Base-by-base conservation (phyloP, 35 echinoderm and acorn worm species). In the Apostichopus parvimensis region DNA sequence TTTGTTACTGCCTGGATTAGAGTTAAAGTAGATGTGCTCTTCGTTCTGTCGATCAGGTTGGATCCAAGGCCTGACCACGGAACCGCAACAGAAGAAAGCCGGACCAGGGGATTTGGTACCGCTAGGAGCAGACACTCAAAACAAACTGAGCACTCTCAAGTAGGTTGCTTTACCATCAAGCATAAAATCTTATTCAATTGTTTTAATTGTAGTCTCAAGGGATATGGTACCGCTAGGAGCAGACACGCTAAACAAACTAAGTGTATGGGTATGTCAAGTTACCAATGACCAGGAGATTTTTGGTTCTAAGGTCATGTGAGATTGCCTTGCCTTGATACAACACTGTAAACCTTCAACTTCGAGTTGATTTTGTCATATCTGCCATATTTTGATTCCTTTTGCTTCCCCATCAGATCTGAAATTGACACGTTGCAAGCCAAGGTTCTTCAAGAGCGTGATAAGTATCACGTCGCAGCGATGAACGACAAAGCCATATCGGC, bases 401-500 rank as follows among this genome's bases (percentile, higher is more conserved):
- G 2, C 15, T 53, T 68, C 28, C n/a, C 64, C 52, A 80, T 23
- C 77, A 98, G 97, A 85, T 61, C 72, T 18, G 97, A 99, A 56
- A 82, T 99, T 77, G 97, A 99, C 78, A 65, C 76, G 11, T 91
- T 99, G 13, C 97, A 99, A 83, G 66, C 86, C 6, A 94, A 92
- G 55, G 95, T 96, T 5, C 81, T 98, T 28, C 95, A 94, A 59
- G 95, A 96, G 79, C 57, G 95, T 5, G 97, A 99, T 61, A 96
- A 94, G 28, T 96, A 96, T 68, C 97, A 96, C 80, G 72, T 92
- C 55, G 78, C 93, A 4, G 91, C 97, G 18, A 82, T 94, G 81
- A 93, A 88, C 77, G 95, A 83, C 77, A 99, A 99, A 53, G 97
- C 95, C 81, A 96, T 99, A 80, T 99, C 97, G 1, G 97, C 97